These are phyloP conservation scores for Lepidotrigona ventralis DNA, from an alignment of 1,140 invertebrate species.

Conservation along the genomic window DNA sequence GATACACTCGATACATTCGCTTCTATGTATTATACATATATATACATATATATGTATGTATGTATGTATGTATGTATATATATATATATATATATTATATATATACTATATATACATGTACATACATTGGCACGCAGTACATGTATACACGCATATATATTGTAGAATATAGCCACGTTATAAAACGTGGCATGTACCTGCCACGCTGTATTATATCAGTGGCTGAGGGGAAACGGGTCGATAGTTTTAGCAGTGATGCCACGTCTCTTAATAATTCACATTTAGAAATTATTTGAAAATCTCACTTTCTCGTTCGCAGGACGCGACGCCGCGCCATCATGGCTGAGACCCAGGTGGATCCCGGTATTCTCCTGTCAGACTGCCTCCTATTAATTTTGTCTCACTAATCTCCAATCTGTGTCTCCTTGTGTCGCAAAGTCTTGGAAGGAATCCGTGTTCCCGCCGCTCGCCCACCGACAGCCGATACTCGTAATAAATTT, in stretches of 20 bases:
- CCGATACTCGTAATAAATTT: constrained; percentile 58
- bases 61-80: neutral
- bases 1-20: constrained; percentile 43
- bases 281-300: constrained; percentile 62
- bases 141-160: no score
- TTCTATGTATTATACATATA: constrained; percentile 47
- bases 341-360: constrained; percentile 65
- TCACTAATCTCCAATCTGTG: constrained; percentile 75
- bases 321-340: neutral
- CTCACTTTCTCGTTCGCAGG: constrained; percentile 31
- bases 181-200: no score
- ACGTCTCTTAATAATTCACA: constrained; percentile 53
- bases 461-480: constrained; percentile 30
- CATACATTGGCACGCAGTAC: no score
- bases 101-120: no score
- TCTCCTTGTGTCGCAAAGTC: constrained; percentile 67
- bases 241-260: constrained; percentile 45
- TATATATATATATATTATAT: no score
- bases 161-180: no score
- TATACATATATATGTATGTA: neutral
- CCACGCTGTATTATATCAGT: neutral
- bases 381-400: constrained; percentile 73
- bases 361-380: constrained; percentile 67
- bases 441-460: constrained; percentile 50
- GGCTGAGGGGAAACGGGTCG: constrained; percentile 8